Base-by-base conservation (phyloP, 2,888 invertebrate genomes). In the Xestobium rufovillosum region DNA sequence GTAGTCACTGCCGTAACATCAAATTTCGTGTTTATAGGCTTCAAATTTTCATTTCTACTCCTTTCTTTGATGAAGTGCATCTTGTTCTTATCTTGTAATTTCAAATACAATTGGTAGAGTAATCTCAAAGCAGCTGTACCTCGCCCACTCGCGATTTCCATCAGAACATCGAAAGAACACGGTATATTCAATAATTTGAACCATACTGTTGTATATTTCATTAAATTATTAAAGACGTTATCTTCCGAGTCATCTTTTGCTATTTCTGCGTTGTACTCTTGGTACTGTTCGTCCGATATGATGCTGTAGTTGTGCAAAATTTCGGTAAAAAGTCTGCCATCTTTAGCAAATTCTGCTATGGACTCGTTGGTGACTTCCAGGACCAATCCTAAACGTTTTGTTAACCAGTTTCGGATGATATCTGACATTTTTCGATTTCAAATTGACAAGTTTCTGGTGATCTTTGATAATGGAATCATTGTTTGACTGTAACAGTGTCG, bases 41-140 rank as follows among this genome's bases (percentile, higher is more conserved):
- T 45, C 2, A 53, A 31, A 35, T 52, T 53, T 44, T 60, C 47
- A 10, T 67, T 59, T 49, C 53, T 59, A 17, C 61, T 55, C 49
- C 71, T 71, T 36, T 64, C 56, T 43, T 71, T 69, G 14, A 74
- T 68, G 48, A 73, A 76, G 50, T 72, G 63, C 9, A 72, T 63
- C 29, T 70, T 67, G 49, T 74, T 72, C 54, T 69, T 73, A 52
- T 71, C 72, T 46, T 78, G 75, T 31, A 80, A 61, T 42, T 69
- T 67, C 4, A 79, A 60, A 52, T 75, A 79, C 3, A 80, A 57
- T 56, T 75, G 71, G 57, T 78, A 78, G 53, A 78, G 75, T 2
- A 80, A 51, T 16, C 72, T 67, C 3, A 77, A 59, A 3, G 75
- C 60, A 1, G 71, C 58, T 4, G 70, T 66, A 3, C 73, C 71